Percentiles rank a stretch among this genome's conserved stretches.
These are phyloP conservation scores for Muscidifurax raptorellus DNA, from an alignment of 1,140 invertebrate species.

Conservation along the genomic window DNA sequence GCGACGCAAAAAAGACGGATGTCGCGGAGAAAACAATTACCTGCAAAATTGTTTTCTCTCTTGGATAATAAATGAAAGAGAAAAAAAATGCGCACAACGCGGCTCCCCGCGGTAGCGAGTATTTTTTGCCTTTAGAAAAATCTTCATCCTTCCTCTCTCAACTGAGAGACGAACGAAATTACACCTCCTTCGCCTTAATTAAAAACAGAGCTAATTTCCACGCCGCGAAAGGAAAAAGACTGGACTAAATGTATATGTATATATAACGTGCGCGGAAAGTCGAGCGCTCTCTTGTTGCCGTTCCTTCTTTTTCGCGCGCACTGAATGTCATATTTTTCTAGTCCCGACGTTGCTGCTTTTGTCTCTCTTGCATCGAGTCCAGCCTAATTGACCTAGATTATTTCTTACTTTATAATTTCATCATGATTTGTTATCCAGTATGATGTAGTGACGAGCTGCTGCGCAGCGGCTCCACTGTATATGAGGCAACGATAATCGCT, in stretches of 20 bases:
- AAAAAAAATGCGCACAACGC: not conserved
- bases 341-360: not conserved
- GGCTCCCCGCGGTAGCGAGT: no score
- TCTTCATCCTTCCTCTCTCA: constrained; percentile 16
- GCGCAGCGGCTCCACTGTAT: no score
- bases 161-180: constrained; percentile 22
- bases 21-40: not conserved
- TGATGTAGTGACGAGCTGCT: no score
- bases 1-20: not conserved
- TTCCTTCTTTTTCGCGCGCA: not conserved
- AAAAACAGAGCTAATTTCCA: constrained; percentile 43
- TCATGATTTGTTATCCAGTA: no score
- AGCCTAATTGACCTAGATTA: constrained; percentile 13
- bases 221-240: not conserved
- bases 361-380: not conserved
- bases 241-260: not conserved
- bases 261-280: not conserved
- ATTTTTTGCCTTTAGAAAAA: constrained; percentile 1
- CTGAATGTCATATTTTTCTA: constrained; percentile 8
- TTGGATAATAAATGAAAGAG: not conserved
- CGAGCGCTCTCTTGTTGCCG: not conserved
- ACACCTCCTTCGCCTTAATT: constrained; percentile 36
- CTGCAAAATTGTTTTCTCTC: not conserved
- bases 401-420: constrained; percentile 34
- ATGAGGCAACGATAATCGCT: no score